These are phyloP conservation scores for Tolmerus cingulatus DNA, from an alignment of 2,888 invertebrate genomes.

Conservation along the genomic window DNA sequence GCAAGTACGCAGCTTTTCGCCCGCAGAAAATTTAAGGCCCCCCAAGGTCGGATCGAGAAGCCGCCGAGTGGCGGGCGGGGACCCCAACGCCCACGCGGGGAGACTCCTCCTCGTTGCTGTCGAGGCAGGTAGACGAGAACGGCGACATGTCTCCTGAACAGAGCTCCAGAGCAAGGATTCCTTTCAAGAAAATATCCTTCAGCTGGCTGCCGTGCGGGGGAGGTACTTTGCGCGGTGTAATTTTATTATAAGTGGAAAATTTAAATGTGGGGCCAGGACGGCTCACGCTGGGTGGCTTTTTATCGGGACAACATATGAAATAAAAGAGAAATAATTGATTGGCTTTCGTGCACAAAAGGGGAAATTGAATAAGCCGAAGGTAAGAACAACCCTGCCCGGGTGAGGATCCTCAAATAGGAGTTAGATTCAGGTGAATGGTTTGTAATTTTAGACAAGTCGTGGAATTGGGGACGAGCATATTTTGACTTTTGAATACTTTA, in stretches of 20 bases:
- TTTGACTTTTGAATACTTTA: background rate
- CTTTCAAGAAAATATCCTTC: background rate
- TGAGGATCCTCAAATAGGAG: background rate
- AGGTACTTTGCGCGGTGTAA: background rate
- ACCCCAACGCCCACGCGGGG: no score
- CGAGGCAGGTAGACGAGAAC: background rate
- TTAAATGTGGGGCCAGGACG: background rate
- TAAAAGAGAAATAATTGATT: background rate
- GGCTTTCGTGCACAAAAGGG: background rate
- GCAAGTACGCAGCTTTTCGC: background rate
- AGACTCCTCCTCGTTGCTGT: background rate
- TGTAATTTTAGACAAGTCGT: background rate
- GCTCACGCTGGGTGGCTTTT: background rate
- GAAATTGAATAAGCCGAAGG: background rate
- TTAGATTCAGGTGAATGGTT: background rate
- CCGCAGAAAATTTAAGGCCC: background rate
- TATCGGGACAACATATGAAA: background rate
- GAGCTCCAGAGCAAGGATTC: background rate
- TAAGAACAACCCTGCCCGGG: background rate
- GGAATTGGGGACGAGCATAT: background rate
- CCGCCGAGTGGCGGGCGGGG: no score
- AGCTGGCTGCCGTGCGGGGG: background rate
- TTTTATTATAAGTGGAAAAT: constrained; percentile 6
- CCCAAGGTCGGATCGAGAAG: background rate
- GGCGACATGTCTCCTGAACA: background rate